phyloP scores from a whole-genome alignment of 2,113 vertebrate species.

The Spermophilus dauricus region DNA sequence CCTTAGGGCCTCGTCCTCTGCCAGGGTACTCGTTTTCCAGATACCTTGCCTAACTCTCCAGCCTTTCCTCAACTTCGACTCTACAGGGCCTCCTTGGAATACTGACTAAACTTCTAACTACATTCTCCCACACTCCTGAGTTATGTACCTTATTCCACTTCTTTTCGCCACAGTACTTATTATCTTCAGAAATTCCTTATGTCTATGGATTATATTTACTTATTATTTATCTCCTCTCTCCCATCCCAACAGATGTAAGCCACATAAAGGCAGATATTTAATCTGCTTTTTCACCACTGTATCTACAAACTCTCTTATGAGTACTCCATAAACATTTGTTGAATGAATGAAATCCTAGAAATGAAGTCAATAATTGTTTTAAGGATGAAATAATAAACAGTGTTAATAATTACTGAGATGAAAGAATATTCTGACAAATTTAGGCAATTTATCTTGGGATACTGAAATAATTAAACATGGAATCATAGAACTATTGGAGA shows the following conservation, averaged over 20 bases:
- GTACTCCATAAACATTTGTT: neutral
- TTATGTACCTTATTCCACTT: neutral
- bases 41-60: neutral
- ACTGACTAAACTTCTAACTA: neutral
- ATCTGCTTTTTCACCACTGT: neutral
- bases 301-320: neutral
- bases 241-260: neutral
- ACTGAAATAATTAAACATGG: neutral
- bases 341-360: neutral
- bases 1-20: neutral
- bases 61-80: neutral
- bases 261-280: neutral
- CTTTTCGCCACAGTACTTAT: neutral
- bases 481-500: neutral
- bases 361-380: slow-evolving; percentile 8
- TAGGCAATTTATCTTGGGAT: neutral
- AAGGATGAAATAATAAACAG: neutral
- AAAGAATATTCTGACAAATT: neutral
- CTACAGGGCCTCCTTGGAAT: neutral
- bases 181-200: neutral
- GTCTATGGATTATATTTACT: neutral
- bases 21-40: neutral
- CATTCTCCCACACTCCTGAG: neutral
- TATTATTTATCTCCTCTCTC: neutral
- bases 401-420: neutral